Conservation (phyloP, 2,888 invertebrate species). For the Tethea ocularis region DNA sequence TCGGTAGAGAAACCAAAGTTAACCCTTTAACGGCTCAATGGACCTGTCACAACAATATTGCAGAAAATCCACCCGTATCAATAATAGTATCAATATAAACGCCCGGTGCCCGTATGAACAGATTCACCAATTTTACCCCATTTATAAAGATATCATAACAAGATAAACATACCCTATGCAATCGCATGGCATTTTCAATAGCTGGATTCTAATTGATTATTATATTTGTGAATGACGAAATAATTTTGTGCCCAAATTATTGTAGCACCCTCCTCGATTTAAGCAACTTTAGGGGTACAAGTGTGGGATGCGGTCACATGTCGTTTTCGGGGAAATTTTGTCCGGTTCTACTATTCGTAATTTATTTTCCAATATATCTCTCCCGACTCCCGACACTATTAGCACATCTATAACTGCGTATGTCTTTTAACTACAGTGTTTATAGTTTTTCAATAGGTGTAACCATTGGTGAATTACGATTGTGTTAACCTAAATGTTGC, state of each 20-base stretch:
- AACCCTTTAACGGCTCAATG: conserved; percentile 44
- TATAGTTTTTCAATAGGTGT: conserved; percentile 53
- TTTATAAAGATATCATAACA: conserved; percentile 81
- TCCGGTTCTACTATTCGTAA: conserved; percentile 18
- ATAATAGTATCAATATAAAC: conserved; percentile 68
- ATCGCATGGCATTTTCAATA: conserved; percentile 58
- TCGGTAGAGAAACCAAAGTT: background rate
- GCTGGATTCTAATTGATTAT: conserved; percentile 73
- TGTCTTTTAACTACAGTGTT: conserved; percentile 42
- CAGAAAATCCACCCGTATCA: conserved; percentile 73
- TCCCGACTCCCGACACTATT: conserved; percentile 23
- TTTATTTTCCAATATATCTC: background rate
- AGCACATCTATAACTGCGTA: conserved; percentile 27
- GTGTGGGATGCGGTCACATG: conserved; percentile 15
- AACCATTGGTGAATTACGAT: conserved; percentile 57
- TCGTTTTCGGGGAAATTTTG: background rate
- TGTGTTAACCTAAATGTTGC: conserved; percentile 62
- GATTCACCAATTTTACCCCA: conserved; percentile 76
- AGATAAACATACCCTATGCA: conserved; percentile 64
- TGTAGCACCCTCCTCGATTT: conserved; percentile 44
- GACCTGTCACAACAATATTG: conserved; percentile 70
- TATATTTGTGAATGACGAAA: conserved; percentile 67
- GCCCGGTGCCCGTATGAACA: conserved; percentile 66
- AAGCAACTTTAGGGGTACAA: conserved; percentile 28
- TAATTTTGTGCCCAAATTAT: conserved; percentile 65